Evolutionary conservation across 2,888 invertebrate genomes (phyloP).

Genomic region (Nineta flava): DNA sequence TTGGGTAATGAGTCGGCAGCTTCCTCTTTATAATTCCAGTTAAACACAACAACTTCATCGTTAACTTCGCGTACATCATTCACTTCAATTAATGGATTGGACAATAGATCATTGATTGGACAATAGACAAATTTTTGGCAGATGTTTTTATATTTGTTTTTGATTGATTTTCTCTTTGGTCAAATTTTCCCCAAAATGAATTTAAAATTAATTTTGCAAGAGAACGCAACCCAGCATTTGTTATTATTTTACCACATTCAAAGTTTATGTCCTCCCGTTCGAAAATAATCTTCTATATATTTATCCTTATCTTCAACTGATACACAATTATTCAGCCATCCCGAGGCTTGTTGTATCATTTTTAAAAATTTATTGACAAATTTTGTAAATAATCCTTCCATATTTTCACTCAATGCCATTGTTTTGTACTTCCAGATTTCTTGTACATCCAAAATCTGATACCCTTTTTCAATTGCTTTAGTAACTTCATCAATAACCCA

Average conservation of each 20-base stretch:
- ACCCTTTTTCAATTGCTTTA: conserved; percentile 19
- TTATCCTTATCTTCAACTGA: conserved; percentile 9
- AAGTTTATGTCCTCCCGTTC: conserved; percentile 9
- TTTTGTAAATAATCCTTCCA: conserved; percentile 18
- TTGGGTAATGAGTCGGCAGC: conserved; percentile 8
- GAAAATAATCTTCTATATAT: conserved; percentile 11
- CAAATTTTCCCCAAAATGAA: conserved; percentile 14
- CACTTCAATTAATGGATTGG: conserved; percentile 12
- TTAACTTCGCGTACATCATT: conserved; percentile 10
- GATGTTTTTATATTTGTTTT: conserved; percentile 10
- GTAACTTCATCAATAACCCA: conserved; percentile 21
- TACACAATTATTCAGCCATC: conserved; percentile 15
- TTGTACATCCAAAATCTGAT: conserved; percentile 17
- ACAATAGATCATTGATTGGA: conserved; percentile 10
- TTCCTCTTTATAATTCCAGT: conserved; percentile 13
- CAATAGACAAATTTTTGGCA: conserved; percentile 9
- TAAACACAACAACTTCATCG: conserved; percentile 13
- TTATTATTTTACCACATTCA: conserved; percentile 7
- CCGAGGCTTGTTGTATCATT: conserved; percentile 17
- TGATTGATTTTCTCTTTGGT: conserved; percentile 11
- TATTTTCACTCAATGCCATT: conserved; percentile 13
- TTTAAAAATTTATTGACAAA: conserved; percentile 20
- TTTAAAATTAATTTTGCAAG: conserved; percentile 15
- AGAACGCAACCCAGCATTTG: conserved; percentile 11
- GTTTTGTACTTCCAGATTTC: conserved; percentile 21